Percentiles rank a stretch among this genome's conserved stretches.
phyloP scores from a whole-genome alignment of 2,888 invertebrate species.

The Aleiodes leptofemur region DNA sequence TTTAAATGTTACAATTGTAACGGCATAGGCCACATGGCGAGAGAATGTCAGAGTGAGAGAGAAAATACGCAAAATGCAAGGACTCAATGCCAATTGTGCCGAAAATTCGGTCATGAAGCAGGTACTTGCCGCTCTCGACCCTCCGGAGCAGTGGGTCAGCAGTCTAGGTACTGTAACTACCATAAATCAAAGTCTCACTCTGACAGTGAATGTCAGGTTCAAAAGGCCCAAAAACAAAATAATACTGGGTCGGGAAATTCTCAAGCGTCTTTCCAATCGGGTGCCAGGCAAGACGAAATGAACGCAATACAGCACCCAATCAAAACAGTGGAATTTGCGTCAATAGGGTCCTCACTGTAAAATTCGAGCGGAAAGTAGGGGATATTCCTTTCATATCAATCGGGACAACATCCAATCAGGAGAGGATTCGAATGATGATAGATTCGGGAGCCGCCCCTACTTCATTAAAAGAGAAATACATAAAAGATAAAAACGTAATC shows the following conservation, averaged over 20 bases:
- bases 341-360: too few relatives aligned
- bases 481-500: not conserved
- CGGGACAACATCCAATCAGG: not conserved
- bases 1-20: too few relatives aligned
- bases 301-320: not conserved
- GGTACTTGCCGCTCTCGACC: too few relatives aligned
- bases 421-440: not conserved
- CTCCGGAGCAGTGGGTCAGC: too few relatives aligned
- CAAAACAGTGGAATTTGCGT: not conserved
- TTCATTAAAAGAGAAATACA: conserved; percentile 15
- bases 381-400: conserved; percentile 13
- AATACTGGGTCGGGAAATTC: not conserved
- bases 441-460: conserved; percentile 13
- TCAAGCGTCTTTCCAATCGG: conserved; percentile 4
- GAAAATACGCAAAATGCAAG: too few relatives aligned
- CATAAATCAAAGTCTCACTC: not conserved
- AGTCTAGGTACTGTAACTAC: not conserved
- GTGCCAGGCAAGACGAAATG: not conserved
- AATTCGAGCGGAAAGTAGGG: too few relatives aligned
- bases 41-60: too few relatives aligned
- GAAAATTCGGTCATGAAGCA: too few relatives aligned
- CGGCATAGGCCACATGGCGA: too few relatives aligned
- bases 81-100: too few relatives aligned
- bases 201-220: not conserved
- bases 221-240: not conserved